These are phyloP conservation scores for Pseudomyrmex dendroicus DNA, from an alignment of 1,140 invertebrate species.

Conservation along the genomic window DNA sequence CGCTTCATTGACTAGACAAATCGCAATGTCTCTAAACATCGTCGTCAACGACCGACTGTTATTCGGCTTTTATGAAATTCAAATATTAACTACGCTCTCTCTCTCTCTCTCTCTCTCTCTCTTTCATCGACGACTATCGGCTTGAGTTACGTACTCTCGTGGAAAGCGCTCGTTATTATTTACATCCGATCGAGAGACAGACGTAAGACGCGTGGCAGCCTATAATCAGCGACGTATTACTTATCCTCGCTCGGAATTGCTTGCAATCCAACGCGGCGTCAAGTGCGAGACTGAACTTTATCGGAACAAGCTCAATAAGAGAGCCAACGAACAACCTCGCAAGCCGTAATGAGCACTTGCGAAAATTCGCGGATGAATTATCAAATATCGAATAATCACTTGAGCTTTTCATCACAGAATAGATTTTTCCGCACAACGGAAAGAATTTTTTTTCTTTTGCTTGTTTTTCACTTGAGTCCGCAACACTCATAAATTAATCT, in stretches of 20 bases:
- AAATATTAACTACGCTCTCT: background rate
- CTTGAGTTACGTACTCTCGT: constrained; percentile 20
- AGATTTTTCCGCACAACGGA: constrained; percentile 18
- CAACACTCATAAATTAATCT: constrained; percentile 21
- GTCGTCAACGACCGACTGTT: constrained; percentile 4
- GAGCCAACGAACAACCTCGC: constrained; percentile 11
- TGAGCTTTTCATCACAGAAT: constrained; percentile 37
- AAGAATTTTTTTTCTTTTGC: background rate
- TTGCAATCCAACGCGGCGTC: constrained; percentile 8
- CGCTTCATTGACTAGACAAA: constrained; percentile 19
- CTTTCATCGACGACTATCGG: constrained; percentile 1
- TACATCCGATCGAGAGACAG: constrained; percentile 59
- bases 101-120: no score
- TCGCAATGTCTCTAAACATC: constrained; percentile 53
- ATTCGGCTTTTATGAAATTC: constrained; percentile 46
- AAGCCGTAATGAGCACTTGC: constrained; percentile 48
- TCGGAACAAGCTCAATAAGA: constrained; percentile 31
- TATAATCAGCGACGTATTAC: constrained; percentile 59
- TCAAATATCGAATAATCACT: constrained; percentile 27
- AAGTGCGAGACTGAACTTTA: constrained; percentile 26
- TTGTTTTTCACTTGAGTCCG: background rate
- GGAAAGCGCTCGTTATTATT: constrained; percentile 53
- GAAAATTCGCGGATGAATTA: constrained; percentile 40
- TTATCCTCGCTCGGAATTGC: constrained; percentile 42
- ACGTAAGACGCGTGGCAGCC: constrained; percentile 53